Base-by-base conservation (phyloP, 2,888 invertebrate species). In the Dysmachus trigonus region DNA sequence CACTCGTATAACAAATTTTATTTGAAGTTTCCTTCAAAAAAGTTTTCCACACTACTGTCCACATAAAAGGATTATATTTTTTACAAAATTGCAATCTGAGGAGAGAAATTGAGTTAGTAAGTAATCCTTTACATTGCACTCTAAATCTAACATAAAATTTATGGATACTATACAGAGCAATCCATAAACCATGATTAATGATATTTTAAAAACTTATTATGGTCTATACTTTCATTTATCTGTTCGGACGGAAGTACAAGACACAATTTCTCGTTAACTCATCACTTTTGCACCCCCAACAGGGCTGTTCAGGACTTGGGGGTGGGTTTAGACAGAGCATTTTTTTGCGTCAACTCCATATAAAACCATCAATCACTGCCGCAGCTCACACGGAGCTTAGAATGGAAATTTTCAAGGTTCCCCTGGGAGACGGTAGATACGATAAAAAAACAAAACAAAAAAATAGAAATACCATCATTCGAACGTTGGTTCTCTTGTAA, bases 191-290 rank as follows among this genome's bases (percentile, higher is more conserved):
- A n/a, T 76, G 76, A 76, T 76, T 35, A 76, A 76, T 76, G 76
- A 76, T 22, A 8, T 76, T 76, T 76, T 76, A 76, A 62, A 62
- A 62, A 76, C 22, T 76, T 76, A 74, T 74, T 33, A 76, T 76
- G 38, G 35, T 35, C 35, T 35, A n/a, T n/a, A 38, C 76, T 18
- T 18, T 62, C 62, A 62, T 62, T 62, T 62, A 62, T 62, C 62
- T 3, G 18, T 18, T 62, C 62, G 62, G 62, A 62, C 62, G 22
- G 62, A 18, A 62, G 62, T 22, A 62, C 62, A 62, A 62, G 62
- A 62, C 62, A 62, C 62, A 62, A 62, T 62, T 62, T 62, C 27
- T 62, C 62, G 62, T 62, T 62, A 27, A 22, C 62, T 62, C 62
- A 62, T 18, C 62, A 62, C 62, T 62, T 53, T 62, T 62, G 3